Conservation (phyloP, 2,888 invertebrate genomes). For the Aleiodes alternator region DNA sequence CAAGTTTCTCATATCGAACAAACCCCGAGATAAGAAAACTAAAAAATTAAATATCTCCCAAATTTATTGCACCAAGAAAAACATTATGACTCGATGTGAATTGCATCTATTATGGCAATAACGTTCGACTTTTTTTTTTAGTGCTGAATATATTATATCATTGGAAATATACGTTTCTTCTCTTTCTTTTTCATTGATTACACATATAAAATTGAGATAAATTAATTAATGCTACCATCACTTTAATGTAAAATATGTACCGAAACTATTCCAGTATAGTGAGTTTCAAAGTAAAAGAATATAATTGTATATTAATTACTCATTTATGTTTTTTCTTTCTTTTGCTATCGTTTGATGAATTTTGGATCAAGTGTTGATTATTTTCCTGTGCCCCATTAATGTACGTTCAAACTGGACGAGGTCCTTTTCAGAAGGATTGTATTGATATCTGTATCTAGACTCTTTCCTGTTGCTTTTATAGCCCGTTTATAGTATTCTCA, state of each 20-base stretch:
- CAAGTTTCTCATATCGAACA: too few species aligned
- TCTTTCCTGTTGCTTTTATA: constrained; percentile 47
- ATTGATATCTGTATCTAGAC: constrained; percentile 41
- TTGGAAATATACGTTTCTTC: constrained; percentile 45
- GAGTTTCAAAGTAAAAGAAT: constrained; percentile 67
- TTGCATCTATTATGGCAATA: constrained; percentile 21
- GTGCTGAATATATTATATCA: constrained; percentile 60
- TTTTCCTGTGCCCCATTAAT: constrained; percentile 36
- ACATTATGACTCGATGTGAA: constrained; percentile 16
- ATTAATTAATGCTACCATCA: constrained; percentile 49
- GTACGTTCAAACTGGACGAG: constrained; percentile 57
- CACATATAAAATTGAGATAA: constrained; percentile 58
- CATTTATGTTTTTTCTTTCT: constrained; percentile 50
- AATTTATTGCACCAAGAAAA: too few species aligned
- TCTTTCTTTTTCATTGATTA: constrained; percentile 58
- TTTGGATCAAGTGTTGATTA: constrained; percentile 15
- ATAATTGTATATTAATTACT: constrained; percentile 67
- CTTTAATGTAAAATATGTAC: constrained; percentile 43
- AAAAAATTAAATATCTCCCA: too few species aligned
- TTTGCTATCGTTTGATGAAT: constrained; percentile 29
- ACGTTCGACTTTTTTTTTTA: constrained; percentile 47
- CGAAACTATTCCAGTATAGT: constrained; percentile 47
- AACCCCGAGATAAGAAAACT: too few species aligned
- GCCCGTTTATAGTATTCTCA: constrained; percentile 48
- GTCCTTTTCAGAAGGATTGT: constrained; percentile 46